Conservation (phyloP, 1,140 invertebrate species). For the Spodoptera frugiperda region DNA sequence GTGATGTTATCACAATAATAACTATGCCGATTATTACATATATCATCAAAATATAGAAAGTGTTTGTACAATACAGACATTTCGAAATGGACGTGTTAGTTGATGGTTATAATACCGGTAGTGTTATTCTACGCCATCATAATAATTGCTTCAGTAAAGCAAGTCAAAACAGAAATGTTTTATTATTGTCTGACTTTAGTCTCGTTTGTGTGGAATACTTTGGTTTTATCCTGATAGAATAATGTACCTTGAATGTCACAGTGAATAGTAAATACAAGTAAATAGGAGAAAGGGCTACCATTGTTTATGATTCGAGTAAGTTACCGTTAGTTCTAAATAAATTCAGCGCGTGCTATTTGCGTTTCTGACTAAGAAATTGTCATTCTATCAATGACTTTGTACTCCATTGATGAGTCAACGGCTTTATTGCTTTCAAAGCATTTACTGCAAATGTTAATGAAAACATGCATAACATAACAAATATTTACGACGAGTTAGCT, state of each 20-base stretch:
- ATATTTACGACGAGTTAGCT: background rate
- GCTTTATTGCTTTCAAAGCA: background rate
- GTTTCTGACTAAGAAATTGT: constrained; percentile 48
- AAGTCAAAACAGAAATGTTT: background rate
- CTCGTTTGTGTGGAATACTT: background rate
- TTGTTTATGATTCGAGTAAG: constrained; percentile 54
- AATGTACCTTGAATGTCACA: background rate
- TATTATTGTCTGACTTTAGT: background rate
- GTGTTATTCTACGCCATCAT: constrained; percentile 28
- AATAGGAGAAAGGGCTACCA: constrained; percentile 57
- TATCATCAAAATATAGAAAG: constrained; percentile 63
- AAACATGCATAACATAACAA: constrained; percentile 3
- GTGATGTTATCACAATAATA: constrained; percentile 66
- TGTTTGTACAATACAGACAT: constrained; percentile 51
- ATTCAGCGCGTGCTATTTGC: constrained; percentile 51
- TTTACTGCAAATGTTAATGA: background rate
- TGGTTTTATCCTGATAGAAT: background rate
- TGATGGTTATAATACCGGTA: background rate
- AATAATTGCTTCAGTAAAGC: constrained; percentile 22
- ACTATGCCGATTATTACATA: constrained; percentile 59
- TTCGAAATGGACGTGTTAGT: constrained; percentile 36
- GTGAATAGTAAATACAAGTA: constrained; percentile 6
- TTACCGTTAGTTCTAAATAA: constrained; percentile 63
- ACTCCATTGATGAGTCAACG: constrained; percentile 31
- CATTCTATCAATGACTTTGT: constrained; percentile 36